Conservation (phyloP, 2,113 vertebrate genomes). For the Austrofundulus limnaeus region DNA sequence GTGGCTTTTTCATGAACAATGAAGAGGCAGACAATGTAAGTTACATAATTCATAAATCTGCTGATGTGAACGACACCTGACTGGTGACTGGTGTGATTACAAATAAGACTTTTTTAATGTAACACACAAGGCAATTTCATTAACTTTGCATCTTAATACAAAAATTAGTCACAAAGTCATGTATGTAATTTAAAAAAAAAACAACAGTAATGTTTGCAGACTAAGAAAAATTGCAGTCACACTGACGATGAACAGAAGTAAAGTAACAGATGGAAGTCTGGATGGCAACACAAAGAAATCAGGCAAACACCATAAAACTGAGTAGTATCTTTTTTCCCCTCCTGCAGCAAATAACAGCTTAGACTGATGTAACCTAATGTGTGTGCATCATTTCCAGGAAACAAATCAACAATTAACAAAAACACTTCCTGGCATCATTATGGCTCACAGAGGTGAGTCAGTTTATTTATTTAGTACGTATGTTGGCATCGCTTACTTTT, state of each 20-base stretch:
- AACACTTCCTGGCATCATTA: conserved; percentile 35
- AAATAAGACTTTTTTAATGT: conserved; percentile 30
- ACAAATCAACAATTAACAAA: conserved; percentile 16
- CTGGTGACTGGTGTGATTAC: conserved; percentile 43
- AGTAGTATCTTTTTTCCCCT: conserved; percentile 3
- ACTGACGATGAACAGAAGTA: conserved; percentile 31
- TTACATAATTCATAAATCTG: conserved; percentile 22
- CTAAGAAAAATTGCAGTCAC: conserved; percentile 8
- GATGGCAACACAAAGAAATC: conserved; percentile 53
- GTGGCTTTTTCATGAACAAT: conserved; percentile 35
- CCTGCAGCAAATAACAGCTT: conserved; percentile 40
- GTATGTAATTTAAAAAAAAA: conserved; percentile 11
- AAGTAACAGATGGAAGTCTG: conserved; percentile 43
- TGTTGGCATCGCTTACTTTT: not conserved
- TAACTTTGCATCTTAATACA: conserved; percentile 14
- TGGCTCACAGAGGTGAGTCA: not conserved
- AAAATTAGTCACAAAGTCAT: conserved; percentile 34
- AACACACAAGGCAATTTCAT: conserved; percentile 39
- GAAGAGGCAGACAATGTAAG: conserved; percentile 32
- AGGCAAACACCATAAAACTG: conserved; percentile 47
- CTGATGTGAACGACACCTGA: conserved; percentile 50
- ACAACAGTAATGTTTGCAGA: conserved; percentile 17
- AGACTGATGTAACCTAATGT: conserved; percentile 11
- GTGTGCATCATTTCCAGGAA: conserved; percentile 41
- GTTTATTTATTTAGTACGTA: not conserved